A percentile compares a stretch with the other conserved stretches of the same genome.
These are phyloP conservation scores for Oxytorus armatus DNA, from an alignment of 2,888 invertebrate species.

Conservation along the genomic window DNA sequence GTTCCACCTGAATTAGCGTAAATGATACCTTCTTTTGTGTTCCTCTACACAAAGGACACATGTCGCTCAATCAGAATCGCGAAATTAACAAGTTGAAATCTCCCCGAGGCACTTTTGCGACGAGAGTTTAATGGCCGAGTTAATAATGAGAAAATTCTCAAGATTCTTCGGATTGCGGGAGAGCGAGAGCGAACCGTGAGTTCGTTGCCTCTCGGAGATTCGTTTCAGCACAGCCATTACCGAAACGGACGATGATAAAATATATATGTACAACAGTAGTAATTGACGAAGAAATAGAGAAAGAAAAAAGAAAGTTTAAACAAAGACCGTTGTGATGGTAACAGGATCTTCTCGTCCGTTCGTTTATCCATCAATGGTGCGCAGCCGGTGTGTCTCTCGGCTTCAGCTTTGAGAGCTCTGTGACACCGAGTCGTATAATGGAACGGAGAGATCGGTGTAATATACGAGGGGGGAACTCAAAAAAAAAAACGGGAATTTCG, in stretches of 20 bases:
- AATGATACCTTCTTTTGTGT: no score
- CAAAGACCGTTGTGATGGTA: constrained; percentile 63
- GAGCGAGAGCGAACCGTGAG: constrained; percentile 26
- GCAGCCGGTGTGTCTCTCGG: constrained; percentile 3
- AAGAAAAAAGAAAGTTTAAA: constrained; percentile 69
- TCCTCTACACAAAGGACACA: background rate
- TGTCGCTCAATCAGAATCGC: constrained; percentile 9
- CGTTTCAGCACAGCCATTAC: constrained; percentile 16
- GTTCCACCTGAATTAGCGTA: background rate
- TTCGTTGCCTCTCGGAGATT: constrained; percentile 24
- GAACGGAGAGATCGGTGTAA: background rate
- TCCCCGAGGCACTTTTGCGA: constrained; percentile 31
- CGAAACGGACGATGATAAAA: constrained; percentile 13
- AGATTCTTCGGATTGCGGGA: background rate
- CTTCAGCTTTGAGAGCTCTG: background rate
- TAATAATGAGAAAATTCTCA: constrained; percentile 41
- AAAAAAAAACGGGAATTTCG: no score
- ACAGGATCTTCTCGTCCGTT: background rate
- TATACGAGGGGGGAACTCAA: no score
- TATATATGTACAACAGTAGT: constrained; percentile 3
- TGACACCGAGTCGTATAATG: background rate
- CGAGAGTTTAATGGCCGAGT: constrained; percentile 39
- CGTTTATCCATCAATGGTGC: constrained; percentile 5
- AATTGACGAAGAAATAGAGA: constrained; percentile 65
- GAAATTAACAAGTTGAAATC: constrained; percentile 31